Percentiles rank a stretch among this genome's conserved stretches.
phyloP scores from a whole-genome alignment of 2,113 vertebrate species.

The Rhinoptilus africanus region DNA sequence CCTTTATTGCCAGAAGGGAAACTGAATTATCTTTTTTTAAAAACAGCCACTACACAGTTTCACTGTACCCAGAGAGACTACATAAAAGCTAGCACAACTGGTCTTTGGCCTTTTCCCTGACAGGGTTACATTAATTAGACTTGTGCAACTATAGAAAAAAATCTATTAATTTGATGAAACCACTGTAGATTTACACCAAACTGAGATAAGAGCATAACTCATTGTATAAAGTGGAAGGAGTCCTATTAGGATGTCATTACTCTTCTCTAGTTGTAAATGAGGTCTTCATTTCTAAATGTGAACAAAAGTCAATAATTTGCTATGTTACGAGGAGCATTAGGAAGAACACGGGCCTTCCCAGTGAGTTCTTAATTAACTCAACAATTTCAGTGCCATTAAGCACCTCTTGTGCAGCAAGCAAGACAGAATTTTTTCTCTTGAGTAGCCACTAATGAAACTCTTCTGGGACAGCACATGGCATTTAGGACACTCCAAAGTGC shows the following conservation, averaged over 20 bases:
- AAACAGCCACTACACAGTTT: not conserved
- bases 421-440: not conserved
- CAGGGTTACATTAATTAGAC: not conserved
- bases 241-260: not conserved
- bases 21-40: not conserved
- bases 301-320: constrained; percentile 11
- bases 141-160: not conserved
- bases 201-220: not conserved
- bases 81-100: not conserved
- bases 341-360: not conserved
- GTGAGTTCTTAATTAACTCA: constrained; percentile 19
- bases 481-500: not conserved
- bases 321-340: not conserved
- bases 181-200: not conserved
- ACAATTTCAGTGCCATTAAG: not conserved
- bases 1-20: not conserved
- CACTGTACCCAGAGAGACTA: not conserved
- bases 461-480: not conserved
- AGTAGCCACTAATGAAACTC: not conserved
- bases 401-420: not conserved
- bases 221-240: not conserved
- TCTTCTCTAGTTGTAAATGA: not conserved
- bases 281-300: not conserved
- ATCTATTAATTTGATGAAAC: not conserved
- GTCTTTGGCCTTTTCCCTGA: not conserved